These are phyloP conservation scores for Podiceps cristatus DNA, from an alignment of 2,113 vertebrate genomes.

Conservation along the genomic window DNA sequence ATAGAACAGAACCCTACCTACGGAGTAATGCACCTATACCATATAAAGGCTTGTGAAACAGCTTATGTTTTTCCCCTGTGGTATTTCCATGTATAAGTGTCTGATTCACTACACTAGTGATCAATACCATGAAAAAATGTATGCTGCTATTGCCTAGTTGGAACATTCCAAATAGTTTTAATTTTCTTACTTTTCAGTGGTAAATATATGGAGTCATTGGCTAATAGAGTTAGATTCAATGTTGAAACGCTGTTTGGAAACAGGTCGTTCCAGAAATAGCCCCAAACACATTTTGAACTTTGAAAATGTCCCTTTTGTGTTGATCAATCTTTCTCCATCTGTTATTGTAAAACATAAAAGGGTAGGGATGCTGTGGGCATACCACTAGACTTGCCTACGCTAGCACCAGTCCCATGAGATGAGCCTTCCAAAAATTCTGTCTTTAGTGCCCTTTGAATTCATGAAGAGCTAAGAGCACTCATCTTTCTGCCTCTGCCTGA, in stretches of 20 bases:
- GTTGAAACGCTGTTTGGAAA: not conserved
- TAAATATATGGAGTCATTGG: not conserved
- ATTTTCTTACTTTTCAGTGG: not conserved
- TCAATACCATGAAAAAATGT: not conserved
- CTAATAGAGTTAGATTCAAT: not conserved
- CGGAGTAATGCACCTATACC: not conserved
- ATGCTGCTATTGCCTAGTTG: not conserved
- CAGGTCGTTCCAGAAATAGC: not conserved
- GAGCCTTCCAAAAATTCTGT: not conserved
- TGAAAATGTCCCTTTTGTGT: not conserved
- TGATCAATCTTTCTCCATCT: not conserved
- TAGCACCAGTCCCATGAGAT: not conserved
- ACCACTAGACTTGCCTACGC: not conserved
- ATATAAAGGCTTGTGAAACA: not conserved
- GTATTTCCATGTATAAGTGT: not conserved
- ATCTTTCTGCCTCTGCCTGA: not conserved
- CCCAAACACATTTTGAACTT: not conserved
- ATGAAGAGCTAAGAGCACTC: not conserved
- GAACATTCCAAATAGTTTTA: not conserved
- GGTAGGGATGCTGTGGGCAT: not conserved
- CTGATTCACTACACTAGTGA: not conserved
- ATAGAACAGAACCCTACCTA: not conserved
- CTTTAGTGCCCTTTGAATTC: not conserved
- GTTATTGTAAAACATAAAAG: not conserved
- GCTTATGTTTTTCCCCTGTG: not conserved